Evolutionary conservation across 2,797 vertebrate species (phyloP).

Genomic region (Serranus cabrilla): DNA sequence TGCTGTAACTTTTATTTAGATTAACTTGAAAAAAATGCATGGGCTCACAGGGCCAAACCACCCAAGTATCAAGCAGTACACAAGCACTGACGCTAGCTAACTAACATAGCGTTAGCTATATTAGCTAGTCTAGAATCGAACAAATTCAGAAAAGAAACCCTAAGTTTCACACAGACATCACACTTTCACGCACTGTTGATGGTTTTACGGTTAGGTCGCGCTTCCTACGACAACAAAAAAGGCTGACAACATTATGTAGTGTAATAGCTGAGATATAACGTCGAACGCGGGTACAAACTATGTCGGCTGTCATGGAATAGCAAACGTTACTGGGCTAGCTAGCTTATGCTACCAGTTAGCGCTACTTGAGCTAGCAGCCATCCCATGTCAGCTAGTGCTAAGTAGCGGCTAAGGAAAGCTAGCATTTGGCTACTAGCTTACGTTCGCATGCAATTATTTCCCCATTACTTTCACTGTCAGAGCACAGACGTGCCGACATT

Average conservation of each 20-base stretch:
- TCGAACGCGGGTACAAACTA: slow-evolving; percentile 46
- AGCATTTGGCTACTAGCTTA: slow-evolving; percentile 54
- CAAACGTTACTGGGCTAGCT: slow-evolving; percentile 40
- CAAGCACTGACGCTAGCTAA: slow-evolving; percentile 25
- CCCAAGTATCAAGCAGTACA: slow-evolving; percentile 17
- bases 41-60: slow-evolving; percentile 35
- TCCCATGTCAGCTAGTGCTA: slow-evolving; percentile 25
- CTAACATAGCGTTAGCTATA: slow-evolving; percentile 27
- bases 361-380: slow-evolving; percentile 30
- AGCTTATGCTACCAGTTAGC: slow-evolving; percentile 43
- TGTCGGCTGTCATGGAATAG: slow-evolving; percentile 65
- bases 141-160: slow-evolving; percentile 13
- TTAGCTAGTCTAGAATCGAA: slow-evolving; percentile 42
- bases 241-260: not conserved
- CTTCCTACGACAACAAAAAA: not conserved
- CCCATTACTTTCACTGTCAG: slow-evolving; percentile 19
- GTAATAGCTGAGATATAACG: slow-evolving; percentile 3
- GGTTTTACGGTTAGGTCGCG: fast-evolving
- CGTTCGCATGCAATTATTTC: slow-evolving; percentile 40
- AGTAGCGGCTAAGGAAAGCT: slow-evolving; percentile 61
- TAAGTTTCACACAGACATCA: slow-evolving; percentile 24
- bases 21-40: slow-evolving; percentile 1
- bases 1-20: not conserved
- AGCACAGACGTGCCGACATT: slow-evolving; percentile 14
- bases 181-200: not conserved